Percentiles rank a stretch among this genome's conserved stretches.
Conservation (phyloP, 2,888 invertebrate species). For the Hirtodrosophila alboralis region DNA sequence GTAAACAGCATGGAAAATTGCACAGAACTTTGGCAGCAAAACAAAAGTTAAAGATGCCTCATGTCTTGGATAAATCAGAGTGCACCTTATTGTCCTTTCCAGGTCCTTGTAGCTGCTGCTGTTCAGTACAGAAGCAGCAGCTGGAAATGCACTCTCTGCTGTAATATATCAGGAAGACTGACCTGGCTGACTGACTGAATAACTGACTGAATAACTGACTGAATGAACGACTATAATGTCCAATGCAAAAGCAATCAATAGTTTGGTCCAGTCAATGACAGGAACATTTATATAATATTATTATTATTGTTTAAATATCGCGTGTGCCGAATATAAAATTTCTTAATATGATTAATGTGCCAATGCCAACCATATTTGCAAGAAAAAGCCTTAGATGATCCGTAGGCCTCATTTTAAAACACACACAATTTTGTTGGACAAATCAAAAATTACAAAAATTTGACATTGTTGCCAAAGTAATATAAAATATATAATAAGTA, state of each 20-base stretch:
- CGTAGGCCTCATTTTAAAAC: background rate
- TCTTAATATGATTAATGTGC: conserved; percentile 9
- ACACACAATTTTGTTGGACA: background rate
- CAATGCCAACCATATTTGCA: conserved; percentile 13
- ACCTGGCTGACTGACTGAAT: background rate
- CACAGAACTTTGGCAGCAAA: conserved; percentile 57
- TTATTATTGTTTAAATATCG: conserved; percentile 1
- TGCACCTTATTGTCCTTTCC: conserved; percentile 10
- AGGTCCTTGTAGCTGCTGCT: background rate
- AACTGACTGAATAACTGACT: background rate
- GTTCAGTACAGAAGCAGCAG: background rate
- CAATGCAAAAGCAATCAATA: background rate
- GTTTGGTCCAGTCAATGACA: conserved; percentile 7
- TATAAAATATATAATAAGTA: too few relatives aligned
- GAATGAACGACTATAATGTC: conserved; percentile 2
- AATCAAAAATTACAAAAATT: too few relatives aligned
- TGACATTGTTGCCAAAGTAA: too few relatives aligned
- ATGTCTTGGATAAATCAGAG: conserved; percentile 54
- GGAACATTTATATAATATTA: background rate
- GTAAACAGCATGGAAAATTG: conserved; percentile 71
- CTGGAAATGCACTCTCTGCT: background rate
- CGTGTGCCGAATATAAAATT: conserved; percentile 4
- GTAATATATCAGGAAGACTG: background rate
- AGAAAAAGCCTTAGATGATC: conserved; percentile 10
- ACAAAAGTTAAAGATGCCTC: conserved; percentile 61